Conservation (phyloP, 1,140 invertebrate species). For the Aphidius gifuensis region DNA sequence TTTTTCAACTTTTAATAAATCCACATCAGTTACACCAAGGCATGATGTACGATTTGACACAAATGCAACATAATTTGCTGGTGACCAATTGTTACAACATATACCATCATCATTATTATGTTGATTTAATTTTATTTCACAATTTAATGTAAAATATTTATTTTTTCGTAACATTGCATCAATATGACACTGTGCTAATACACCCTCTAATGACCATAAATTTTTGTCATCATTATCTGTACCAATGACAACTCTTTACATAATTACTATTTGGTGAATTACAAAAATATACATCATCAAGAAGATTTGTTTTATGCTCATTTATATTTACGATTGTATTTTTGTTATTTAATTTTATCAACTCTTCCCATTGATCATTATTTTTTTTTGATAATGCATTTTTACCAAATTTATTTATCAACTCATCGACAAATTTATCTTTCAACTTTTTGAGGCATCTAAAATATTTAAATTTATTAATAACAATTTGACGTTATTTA, state of each 20-base stretch:
- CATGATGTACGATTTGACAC: slow-evolving; percentile 79
- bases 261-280: slow-evolving; percentile 66
- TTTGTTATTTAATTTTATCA: slow-evolving; percentile 51
- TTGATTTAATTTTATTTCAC: slow-evolving; percentile 60
- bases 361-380: slow-evolving; percentile 52
- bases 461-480: slow-evolving; percentile 32
- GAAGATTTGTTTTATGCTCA: slow-evolving; percentile 51
- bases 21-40: slow-evolving; percentile 70
- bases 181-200: slow-evolving; percentile 75
- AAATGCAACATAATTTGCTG: slow-evolving; percentile 86
- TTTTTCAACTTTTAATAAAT: slow-evolving; percentile 65
- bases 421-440: slow-evolving; percentile 76
- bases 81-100: slow-evolving; percentile 87
- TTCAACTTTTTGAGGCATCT: slow-evolving; percentile 83
- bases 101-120: slow-evolving; percentile 41
- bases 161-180: slow-evolving; percentile 64
- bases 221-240: slow-evolving; percentile 55
- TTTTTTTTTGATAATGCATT: slow-evolving; percentile 41
- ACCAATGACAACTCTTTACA: slow-evolving; percentile 74
- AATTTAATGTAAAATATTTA: slow-evolving; percentile 66
- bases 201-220: slow-evolving; percentile 70
- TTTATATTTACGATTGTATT: slow-evolving; percentile 38
- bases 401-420: slow-evolving; percentile 58
- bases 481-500: slow-evolving; percentile 13
- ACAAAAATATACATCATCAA: slow-evolving; percentile 66